Percentiles rank a stretch among this genome's conserved stretches.
phyloP scores from a whole-genome alignment of 2,113 vertebrate genomes.

The Platysteira castanea region DNA sequence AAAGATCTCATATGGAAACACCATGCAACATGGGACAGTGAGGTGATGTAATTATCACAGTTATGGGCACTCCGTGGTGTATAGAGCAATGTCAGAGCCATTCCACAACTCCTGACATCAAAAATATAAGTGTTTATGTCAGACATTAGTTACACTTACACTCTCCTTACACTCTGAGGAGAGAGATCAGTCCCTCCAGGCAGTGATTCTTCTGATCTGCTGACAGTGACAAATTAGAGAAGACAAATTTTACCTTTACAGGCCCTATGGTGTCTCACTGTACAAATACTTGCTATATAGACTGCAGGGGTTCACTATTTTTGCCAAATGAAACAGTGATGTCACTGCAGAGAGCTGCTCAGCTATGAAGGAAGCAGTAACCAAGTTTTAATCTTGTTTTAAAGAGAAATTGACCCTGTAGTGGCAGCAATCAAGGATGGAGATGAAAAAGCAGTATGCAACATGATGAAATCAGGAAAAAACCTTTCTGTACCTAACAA shows the following conservation, averaged over 20 bases:
- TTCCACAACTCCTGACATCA: neutral
- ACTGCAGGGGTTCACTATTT: neutral
- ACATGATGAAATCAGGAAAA: slow-evolving; percentile 71
- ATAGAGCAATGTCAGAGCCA: neutral
- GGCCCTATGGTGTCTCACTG: neutral
- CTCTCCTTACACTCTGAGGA: neutral
- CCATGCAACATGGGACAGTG: neutral
- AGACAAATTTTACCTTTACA: neutral
- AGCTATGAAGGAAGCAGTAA: slow-evolving; percentile 12
- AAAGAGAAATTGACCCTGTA: slow-evolving; percentile 77
- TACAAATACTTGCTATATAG: neutral
- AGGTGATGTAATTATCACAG: neutral
- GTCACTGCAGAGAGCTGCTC: neutral
- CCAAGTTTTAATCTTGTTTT: slow-evolving; percentile 13
- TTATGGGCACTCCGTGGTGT: neutral
- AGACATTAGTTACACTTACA: neutral
- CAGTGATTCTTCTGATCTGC: neutral
- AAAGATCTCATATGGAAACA: neutral
- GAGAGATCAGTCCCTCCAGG: neutral
- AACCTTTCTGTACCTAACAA: slow-evolving; percentile 79
- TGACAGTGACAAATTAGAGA: neutral
- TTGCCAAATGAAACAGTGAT: neutral
- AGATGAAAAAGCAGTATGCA: slow-evolving; percentile 69
- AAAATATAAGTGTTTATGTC: neutral
- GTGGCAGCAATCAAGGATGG: slow-evolving; percentile 75